phyloP scores from a whole-genome alignment of 2,797 vertebrate genomes.

The Denticeps clupeoides region DNA sequence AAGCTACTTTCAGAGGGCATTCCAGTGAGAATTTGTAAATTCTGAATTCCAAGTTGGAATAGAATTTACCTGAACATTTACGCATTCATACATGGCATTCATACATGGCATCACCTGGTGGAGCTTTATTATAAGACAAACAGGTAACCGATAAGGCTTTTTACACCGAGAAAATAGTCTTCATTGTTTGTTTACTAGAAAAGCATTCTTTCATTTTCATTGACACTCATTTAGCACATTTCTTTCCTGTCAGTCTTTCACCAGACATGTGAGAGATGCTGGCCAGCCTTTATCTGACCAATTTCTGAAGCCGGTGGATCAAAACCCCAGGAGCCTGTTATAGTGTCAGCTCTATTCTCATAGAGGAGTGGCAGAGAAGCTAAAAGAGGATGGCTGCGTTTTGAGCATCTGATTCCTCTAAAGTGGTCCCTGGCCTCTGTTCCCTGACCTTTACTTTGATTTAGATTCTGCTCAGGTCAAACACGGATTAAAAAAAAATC shows the following conservation, averaged over 20 bases:
- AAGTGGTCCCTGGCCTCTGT: conserved; percentile 33
- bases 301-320: conserved; percentile 38
- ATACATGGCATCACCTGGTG: no score
- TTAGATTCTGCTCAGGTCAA: conserved; percentile 47
- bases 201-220: no score
- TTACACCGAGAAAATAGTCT: no score
- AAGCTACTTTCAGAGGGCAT: no score
- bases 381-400: conserved; percentile 22
- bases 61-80: no score
- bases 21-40: no score
- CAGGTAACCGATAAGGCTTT: no score
- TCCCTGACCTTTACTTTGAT: conserved; percentile 66
- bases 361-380: neutral
- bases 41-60: no score
- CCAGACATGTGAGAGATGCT: conserved; percentile 8
- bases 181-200: no score
- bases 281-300: conserved; percentile 22
- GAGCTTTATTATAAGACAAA: no score
- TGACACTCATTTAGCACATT: no score
- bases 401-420: conserved; percentile 38
- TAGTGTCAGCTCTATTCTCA: conserved; percentile 25
- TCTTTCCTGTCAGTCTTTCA: conserved; percentile 16
- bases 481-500: conserved; percentile 48
- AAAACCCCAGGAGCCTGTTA: conserved; percentile 30
- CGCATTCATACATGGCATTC: no score